Evolutionary conservation across 2,888 invertebrate genomes (phyloP).

Genomic region (Beris chalybata): DNA sequence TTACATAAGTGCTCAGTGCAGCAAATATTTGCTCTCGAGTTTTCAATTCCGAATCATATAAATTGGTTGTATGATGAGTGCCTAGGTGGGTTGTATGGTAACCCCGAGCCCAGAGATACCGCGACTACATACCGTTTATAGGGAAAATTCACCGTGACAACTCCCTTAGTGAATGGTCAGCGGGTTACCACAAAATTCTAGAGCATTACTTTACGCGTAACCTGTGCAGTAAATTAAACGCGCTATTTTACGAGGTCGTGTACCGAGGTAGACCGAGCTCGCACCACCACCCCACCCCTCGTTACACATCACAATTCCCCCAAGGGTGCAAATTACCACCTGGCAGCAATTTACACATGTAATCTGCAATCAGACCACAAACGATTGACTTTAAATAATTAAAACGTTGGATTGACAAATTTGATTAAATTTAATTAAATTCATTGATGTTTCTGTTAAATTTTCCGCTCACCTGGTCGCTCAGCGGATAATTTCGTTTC

Average conservation of each 20-base stretch:
- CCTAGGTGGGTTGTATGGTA: neutral
- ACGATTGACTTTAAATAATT: conserved; percentile 51
- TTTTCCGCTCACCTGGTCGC: conserved; percentile 42
- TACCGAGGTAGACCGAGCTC: conserved; percentile 11
- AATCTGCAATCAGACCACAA: conserved; percentile 45
- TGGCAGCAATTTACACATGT: conserved; percentile 43
- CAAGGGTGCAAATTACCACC: conserved; percentile 22
- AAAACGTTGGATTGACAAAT: conserved; percentile 50
- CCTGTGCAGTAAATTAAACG: conserved; percentile 34
- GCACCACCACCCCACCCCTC: conserved; percentile 1
- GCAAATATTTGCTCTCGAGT: conserved; percentile 25
- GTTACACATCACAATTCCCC: neutral
- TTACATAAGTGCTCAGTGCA: conserved; percentile 10
- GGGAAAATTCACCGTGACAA: conserved; percentile 19
- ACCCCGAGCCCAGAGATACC: neutral
- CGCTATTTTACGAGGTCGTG: conserved; percentile 31
- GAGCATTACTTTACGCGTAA: conserved; percentile 29
- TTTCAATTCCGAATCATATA: conserved; percentile 26
- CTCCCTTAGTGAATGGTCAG: conserved; percentile 29
- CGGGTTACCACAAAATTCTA: conserved; percentile 26
- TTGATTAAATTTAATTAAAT: conserved; percentile 50
- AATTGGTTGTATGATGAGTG: conserved; percentile 10
- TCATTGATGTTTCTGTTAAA: conserved; percentile 45
- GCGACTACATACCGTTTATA: neutral
- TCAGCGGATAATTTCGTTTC: conserved; percentile 34